Conservation (phyloP, 2,888 invertebrate genomes). For the Dasysyrphus albostriatus region DNA sequence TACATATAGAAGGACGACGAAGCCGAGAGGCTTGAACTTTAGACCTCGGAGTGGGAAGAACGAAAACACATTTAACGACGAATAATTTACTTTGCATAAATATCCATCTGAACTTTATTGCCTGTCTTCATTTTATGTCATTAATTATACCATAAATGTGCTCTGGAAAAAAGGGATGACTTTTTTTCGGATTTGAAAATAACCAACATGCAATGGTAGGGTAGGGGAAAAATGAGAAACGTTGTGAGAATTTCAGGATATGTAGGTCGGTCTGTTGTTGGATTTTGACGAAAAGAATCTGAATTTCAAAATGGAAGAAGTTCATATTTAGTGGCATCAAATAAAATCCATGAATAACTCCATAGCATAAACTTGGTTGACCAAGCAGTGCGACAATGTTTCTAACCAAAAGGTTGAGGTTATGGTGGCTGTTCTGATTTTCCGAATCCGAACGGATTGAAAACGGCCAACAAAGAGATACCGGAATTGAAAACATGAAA, state of each 20-base stretch:
- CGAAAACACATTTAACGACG: slow-evolving; percentile 70
- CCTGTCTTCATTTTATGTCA: slow-evolving; percentile 65
- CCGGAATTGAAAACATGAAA: too few relatives aligned
- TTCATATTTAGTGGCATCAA: too few relatives aligned
- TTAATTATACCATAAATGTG: slow-evolving; percentile 44
- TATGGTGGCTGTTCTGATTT: too few relatives aligned
- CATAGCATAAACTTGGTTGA: too few relatives aligned
- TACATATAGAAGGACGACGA: neutral
- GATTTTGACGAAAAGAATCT: neutral
- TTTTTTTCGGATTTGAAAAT: neutral
- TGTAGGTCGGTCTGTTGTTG: too few relatives aligned
- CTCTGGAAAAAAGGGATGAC: neutral
- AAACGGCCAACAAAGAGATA: too few relatives aligned
- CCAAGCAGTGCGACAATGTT: too few relatives aligned
- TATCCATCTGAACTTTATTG: slow-evolving; percentile 68
- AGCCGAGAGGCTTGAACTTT: slow-evolving; percentile 28
- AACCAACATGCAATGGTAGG: neutral
- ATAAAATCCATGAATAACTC: too few relatives aligned
- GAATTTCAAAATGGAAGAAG: too few relatives aligned
- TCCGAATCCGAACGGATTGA: too few relatives aligned
- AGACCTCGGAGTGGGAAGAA: slow-evolving; percentile 4
- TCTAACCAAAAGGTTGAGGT: too few relatives aligned
- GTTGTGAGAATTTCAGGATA: neutral
- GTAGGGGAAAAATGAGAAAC: neutral
- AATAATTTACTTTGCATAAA: slow-evolving; percentile 76